Evolutionary conservation across 2,113 vertebrate species (phyloP).

Genomic region (Salminus brasiliensis): DNA sequence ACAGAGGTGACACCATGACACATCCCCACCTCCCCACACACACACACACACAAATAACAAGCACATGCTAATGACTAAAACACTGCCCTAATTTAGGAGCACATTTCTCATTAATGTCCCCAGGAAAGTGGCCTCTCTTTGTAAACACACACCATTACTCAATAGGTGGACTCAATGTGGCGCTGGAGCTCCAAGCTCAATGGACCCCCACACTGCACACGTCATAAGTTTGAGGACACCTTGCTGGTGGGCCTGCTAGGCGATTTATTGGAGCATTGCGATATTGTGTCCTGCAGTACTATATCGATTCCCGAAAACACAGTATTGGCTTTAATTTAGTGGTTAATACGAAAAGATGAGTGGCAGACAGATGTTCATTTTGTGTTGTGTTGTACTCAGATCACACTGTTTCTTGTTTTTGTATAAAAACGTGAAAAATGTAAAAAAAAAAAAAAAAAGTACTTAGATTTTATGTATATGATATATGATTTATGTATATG

Average conservation of each 20-base stretch:
- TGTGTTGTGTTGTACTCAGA: no score
- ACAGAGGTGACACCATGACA: constrained; percentile 34
- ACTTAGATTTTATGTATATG: no score
- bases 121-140: neutral
- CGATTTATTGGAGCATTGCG: no score
- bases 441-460: no score
- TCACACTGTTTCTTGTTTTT: no score
- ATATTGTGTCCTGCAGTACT: no score
- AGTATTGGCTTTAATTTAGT: no score
- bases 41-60: constrained; percentile 40
- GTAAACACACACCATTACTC: neutral
- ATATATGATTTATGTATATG: no score
- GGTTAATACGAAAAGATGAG: no score
- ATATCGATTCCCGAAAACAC: no score
- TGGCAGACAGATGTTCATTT: no score
- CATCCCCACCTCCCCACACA: neutral
- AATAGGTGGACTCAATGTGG: neutral
- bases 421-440: no score
- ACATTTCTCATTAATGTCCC: constrained; percentile 22
- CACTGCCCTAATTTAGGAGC: constrained; percentile 15
- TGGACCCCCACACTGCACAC: neutral
- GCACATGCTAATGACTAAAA: constrained; percentile 33
- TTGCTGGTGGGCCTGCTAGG: neutral
- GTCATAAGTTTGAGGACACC: neutral
- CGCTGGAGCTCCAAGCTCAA: neutral